Evolutionary conservation across 2,888 invertebrate genomes (phyloP).

Genomic region (Caenorhabditis zanzibari): DNA sequence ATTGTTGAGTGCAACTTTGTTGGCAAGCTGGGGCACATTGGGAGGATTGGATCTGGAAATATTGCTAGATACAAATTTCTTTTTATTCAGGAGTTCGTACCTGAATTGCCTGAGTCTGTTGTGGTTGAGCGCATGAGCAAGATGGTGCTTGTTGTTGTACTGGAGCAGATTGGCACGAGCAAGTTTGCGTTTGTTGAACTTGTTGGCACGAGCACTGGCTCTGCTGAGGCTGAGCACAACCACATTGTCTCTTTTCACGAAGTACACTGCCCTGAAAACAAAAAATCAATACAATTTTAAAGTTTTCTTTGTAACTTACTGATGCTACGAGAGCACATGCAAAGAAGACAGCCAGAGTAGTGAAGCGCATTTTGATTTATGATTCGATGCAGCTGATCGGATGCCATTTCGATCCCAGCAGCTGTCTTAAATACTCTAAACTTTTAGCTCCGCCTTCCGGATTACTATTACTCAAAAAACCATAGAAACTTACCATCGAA

Average conservation of each 20-base stretch:
- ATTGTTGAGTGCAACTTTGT: slow-evolving; percentile 58
- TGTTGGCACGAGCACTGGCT: slow-evolving; percentile 64
- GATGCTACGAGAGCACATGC: slow-evolving; percentile 56
- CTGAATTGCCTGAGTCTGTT: slow-evolving; percentile 58
- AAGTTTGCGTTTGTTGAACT: slow-evolving; percentile 62
- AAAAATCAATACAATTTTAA: no score
- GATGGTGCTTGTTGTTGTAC: slow-evolving; percentile 60
- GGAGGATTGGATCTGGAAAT: slow-evolving; percentile 44
- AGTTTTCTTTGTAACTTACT: slow-evolving; percentile 19
- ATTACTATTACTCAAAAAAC: slow-evolving; percentile 15
- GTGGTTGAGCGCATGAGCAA: slow-evolving; percentile 44
- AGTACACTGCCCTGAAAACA: slow-evolving; percentile 44
- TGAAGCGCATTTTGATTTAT: slow-evolving; percentile 46
- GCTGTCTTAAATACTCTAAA: background rate
- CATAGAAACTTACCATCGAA: background rate
- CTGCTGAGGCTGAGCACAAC: slow-evolving; percentile 25
- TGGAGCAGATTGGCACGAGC: slow-evolving; percentile 65
- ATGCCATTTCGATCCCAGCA: background rate
- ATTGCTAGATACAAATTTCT: no score
- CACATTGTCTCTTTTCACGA: slow-evolving; percentile 34
- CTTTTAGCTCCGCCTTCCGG: background rate
- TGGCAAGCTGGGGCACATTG: slow-evolving; percentile 43
- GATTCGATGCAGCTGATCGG: slow-evolving; percentile 35
- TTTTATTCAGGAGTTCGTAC: no score
- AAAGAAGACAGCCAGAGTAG: slow-evolving; percentile 43